A percentile compares a stretch with the other conserved stretches of the same genome.
phyloP scores from a whole-genome alignment of 1,140 invertebrate genomes.

The Pachypsylla venusta region DNA sequence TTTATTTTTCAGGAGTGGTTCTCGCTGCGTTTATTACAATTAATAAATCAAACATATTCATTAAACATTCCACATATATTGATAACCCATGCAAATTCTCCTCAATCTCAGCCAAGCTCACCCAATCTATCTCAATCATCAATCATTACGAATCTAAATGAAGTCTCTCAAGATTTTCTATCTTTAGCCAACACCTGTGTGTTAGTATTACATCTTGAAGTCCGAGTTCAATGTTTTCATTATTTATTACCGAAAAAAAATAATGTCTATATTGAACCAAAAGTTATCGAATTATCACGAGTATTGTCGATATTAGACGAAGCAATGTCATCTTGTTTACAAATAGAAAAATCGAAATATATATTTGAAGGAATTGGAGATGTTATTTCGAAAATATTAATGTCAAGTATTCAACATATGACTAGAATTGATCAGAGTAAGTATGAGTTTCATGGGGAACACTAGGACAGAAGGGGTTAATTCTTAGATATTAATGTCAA shows the following conservation, averaged over 20 bases:
- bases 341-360: conserved; percentile 63
- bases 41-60: too few species aligned
- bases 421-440: conserved; percentile 57
- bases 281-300: conserved; percentile 46
- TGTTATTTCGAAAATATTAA: conserved; percentile 68
- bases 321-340: conserved; percentile 52
- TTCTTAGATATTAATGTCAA: conserved; percentile 72
- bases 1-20: conserved; percentile 55
- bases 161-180: conserved; percentile 64
- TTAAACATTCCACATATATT: conserved; percentile 12
- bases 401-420: conserved; percentile 63
- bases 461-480: too few species aligned
- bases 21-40: conserved; percentile 37
- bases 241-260: conserved; percentile 57
- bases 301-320: conserved; percentile 66
- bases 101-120: conserved; percentile 2
- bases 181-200: conserved; percentile 81
- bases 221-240: conserved; percentile 86
- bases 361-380: conserved; percentile 88
- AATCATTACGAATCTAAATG: conserved; percentile 18
- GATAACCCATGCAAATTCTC: conserved; percentile 8
- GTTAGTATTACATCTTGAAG: conserved; percentile 80
- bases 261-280: conserved; percentile 20
- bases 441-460: too few species aligned
- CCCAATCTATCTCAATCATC: neutral